Evolutionary conservation across 2,113 vertebrate species (phyloP).

Genomic region (Vimba vimba): DNA sequence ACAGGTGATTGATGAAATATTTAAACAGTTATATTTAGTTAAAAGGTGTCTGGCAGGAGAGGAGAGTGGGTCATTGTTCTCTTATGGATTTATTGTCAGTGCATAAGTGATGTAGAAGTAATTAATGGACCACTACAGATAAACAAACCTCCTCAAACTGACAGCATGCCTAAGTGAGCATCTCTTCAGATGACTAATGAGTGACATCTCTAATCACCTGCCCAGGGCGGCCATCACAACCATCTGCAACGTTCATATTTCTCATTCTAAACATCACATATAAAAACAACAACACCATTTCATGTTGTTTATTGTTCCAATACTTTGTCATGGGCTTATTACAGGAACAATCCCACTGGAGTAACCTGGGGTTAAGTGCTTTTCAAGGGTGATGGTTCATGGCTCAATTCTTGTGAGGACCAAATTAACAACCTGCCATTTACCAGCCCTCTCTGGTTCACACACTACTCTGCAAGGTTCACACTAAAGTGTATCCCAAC

Average conservation of each 20-base stretch:
- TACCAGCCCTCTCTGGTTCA: not conserved
- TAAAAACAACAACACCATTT: not conserved
- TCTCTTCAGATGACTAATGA: constrained; percentile 41
- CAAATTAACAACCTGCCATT: not conserved
- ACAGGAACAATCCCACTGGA: not conserved
- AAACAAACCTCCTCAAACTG: constrained; percentile 47
- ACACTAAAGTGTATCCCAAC: not conserved
- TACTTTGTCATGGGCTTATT: not conserved
- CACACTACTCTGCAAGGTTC: not conserved
- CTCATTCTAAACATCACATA: not conserved
- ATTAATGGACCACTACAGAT: constrained; percentile 25
- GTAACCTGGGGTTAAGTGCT: constrained; percentile 11
- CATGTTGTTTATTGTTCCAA: constrained; percentile 3
- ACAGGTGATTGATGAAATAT: constrained; percentile 9
- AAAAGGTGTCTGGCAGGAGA: constrained; percentile 4
- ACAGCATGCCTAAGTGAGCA: constrained; percentile 35
- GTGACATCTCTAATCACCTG: constrained; percentile 51
- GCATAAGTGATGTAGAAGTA: constrained; percentile 16
- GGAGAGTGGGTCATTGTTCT: constrained; percentile 23
- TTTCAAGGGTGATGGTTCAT: not conserved
- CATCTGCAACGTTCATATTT: constrained; percentile 31
- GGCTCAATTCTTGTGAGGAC: constrained; percentile 17
- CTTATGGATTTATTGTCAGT: constrained; percentile 20
- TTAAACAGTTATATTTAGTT: constrained; percentile 23
- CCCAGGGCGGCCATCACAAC: constrained; percentile 14